A percentile compares a stretch with the other conserved stretches of the same genome.
phyloP scores from a whole-genome alignment of 2,888 invertebrate genomes.

The Ornithoptera priamus region DNA sequence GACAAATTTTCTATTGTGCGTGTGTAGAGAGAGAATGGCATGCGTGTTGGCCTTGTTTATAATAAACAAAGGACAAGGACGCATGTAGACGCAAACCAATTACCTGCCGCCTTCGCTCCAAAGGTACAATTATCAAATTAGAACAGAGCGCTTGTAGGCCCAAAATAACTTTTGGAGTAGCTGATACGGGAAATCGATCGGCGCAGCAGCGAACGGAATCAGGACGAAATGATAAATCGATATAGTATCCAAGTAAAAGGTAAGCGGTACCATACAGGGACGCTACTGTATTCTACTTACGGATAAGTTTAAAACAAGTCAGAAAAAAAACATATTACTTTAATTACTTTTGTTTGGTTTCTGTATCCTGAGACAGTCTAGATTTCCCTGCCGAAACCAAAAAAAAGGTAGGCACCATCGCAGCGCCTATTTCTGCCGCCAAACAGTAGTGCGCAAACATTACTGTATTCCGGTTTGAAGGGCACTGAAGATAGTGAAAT shows the following conservation, averaged over 20 bases:
- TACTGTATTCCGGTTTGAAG: no score
- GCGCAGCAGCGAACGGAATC: constrained; percentile 3
- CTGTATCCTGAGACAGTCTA: no score
- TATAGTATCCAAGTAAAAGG: neutral
- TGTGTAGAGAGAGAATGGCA: constrained; percentile 32
- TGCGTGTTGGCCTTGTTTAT: constrained; percentile 22
- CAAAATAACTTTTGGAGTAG: constrained; percentile 25
- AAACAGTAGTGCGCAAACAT: no score
- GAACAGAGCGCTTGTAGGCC: constrained; percentile 41
- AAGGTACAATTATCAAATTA: neutral
- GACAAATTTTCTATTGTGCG: neutral
- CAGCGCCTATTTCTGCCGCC: no score
- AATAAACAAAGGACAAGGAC: constrained; percentile 60
- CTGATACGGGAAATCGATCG: constrained; percentile 30
- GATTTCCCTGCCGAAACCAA: no score
- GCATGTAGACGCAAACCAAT: constrained; percentile 52
- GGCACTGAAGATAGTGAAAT: no score
- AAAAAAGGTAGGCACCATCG: no score
- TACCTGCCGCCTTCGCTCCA: constrained; percentile 35
- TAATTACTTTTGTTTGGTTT: no score
- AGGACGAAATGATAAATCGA: constrained; percentile 10
- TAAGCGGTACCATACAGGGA: neutral
- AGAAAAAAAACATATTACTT: no score
- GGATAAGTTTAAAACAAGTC: neutral
- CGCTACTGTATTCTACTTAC: neutral